Evolutionary conservation across 2,113 vertebrate genomes (phyloP).

Genomic region (Crotalus viridis): DNA sequence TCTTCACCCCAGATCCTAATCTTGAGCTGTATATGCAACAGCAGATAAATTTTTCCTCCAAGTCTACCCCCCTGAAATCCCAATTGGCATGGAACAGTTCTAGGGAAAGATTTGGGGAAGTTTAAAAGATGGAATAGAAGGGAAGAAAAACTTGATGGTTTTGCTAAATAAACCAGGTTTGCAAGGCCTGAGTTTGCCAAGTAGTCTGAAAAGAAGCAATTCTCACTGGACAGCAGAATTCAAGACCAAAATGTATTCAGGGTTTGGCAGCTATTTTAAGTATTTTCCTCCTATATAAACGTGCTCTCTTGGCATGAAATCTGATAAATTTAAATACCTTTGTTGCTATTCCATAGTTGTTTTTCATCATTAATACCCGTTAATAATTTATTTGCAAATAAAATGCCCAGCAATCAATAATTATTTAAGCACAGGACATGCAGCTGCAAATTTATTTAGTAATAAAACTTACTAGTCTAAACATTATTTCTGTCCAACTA

Average conservation of each 20-base stretch:
- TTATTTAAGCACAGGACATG: not conserved
- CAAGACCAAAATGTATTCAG: conserved; percentile 44
- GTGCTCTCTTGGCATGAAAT: conserved; percentile 45
- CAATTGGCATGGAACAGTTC: not conserved
- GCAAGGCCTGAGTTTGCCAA: conserved; percentile 37
- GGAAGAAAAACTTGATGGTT: not conserved
- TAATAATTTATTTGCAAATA: not conserved
- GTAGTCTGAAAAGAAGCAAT: conserved; percentile 45
- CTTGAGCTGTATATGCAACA: not conserved
- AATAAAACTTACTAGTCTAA: not conserved
- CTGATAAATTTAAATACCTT: conserved; percentile 54
- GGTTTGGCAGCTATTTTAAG: conserved; percentile 47
- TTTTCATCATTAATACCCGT: not conserved
- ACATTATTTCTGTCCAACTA: not conserved
- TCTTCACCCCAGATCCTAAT: not conserved
- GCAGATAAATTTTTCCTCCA: not conserved
- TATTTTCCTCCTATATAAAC: conserved; percentile 52
- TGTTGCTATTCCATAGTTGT: conserved; percentile 38
- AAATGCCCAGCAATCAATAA: rapidly evolving
- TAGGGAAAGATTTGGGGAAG: not conserved
- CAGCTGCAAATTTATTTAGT: not conserved
- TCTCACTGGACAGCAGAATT: conserved; percentile 48
- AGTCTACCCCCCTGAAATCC: not conserved
- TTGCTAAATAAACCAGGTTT: conserved; percentile 40
- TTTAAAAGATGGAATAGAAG: not conserved